Base-by-base conservation (phyloP, 1,140 invertebrate genomes). In the Ceratina australensis region DNA sequence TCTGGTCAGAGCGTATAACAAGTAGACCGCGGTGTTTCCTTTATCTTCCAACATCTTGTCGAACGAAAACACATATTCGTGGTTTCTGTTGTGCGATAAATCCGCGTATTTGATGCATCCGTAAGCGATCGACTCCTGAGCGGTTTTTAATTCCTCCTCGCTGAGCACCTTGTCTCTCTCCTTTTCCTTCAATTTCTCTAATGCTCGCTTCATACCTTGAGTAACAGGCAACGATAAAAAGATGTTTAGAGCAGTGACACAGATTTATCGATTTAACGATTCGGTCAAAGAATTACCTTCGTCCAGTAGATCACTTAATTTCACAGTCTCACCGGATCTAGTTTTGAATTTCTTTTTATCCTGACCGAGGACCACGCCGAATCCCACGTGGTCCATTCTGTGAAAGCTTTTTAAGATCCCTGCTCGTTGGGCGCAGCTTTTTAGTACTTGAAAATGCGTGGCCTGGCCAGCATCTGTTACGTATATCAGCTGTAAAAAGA, bases 261-360 rank as follows among this genome's bases (percentile, higher is more conserved):
- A n/a, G n/a, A n/a, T n/a, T n/a, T n/a, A n/a, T n/a, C n/a, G n/a
- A n/a, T n/a, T n/a, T n/a, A n/a, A n/a, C n/a, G n/a, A n/a, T n/a
- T n/a, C n/a, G n/a, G n/a, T n/a, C n/a, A 54, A 52, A 66, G 56
- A 16, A 72, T 84, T 89, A 93, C 96, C 99, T 94, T 99, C 99
- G 88, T 99, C 96, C 8, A 99, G 92, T n/a, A 99, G 93, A 84
- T 99, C 97, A 13, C 94, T 93, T 0, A 99, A 92, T 81, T 97
- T 95, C 0, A 99, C 95, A 10, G 98, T 99, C 82, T 99, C 98
- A 8, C 99, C 98, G 47, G 98, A 99, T 69, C 99, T 94, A 0
- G 99, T 99, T 93, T 99, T 99, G 88, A 99, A 99, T 91, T 99
- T 99, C 90, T 99, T 99, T 90, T 97, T 98, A 93, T 99, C 98